Base-by-base conservation (phyloP, 2,888 invertebrate species). In the Phortica okadai region DNA sequence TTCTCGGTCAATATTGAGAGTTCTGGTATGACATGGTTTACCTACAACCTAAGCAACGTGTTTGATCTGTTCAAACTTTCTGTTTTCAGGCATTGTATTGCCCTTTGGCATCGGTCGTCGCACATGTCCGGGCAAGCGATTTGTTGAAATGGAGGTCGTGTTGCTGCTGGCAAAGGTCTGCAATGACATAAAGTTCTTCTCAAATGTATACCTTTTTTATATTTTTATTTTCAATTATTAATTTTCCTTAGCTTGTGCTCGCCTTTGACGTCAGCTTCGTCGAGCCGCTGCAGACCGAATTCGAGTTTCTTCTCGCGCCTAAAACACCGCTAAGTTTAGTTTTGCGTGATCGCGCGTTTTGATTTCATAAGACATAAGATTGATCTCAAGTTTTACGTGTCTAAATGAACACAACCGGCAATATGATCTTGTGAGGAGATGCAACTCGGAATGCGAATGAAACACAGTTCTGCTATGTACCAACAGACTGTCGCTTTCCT, bases 101-200 rank as follows among this genome's bases (percentile, higher is more conserved):
- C 96, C 97, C 0, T 97, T 97, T 90, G 97, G 97, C 0, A 92
- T 94, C 54, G 97, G 97, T 0, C 93, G 94, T 74, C 93, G 97
- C 67, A 95, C 95, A 91, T 97, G 97, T 89, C 97, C 97, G 0
- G 97, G 97, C 69, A 96, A 96, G 91, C 92, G 96, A 78, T 96
- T 97, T 88, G 95, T 96, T 2, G 96, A 96, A 85, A 94, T 96
- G 82, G 95, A 95, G 82, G 92, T 97, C 21, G 94, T 95, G 79
- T 92, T 96, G 74, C 92, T 96, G 77, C 91, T 97, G 25, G 95
- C 95, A 41, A 95, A 95, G 93, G 95, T 95, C 54, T 16, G 3
- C 7, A 50, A 50, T 1, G 33, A 33, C 33, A 33, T 4, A 33
- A 33, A 33, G 33, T 33, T 33, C 33, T 64, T 8, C 33, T 7